A percentile compares a stretch with the other conserved stretches of the same genome.
Conservation (phyloP, 2,113 vertebrate species). For the Petrocephalus zakoni region DNA sequence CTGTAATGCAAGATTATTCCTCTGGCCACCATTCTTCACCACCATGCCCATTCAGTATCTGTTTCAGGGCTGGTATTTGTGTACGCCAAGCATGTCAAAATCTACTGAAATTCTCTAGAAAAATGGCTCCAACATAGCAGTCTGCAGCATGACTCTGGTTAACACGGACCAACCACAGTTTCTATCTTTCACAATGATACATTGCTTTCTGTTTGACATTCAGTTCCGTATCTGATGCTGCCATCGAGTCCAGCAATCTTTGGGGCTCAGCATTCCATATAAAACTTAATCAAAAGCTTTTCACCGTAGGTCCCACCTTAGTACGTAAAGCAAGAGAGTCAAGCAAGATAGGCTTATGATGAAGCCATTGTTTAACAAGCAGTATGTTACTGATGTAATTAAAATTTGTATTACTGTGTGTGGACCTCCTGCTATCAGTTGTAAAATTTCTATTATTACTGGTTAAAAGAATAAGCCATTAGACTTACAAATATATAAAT, state of each 20-base stretch:
- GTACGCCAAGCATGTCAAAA: neutral
- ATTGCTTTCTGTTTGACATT: neutral
- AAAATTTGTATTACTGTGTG: neutral
- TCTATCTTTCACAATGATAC: neutral
- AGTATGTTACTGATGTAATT: neutral
- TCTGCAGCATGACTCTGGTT: neutral
- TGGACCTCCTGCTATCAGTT: neutral
- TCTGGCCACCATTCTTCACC: neutral
- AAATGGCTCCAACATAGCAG: neutral
- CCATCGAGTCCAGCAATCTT: neutral
- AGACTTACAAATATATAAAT: neutral
- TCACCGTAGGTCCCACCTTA: neutral
- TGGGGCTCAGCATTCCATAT: neutral
- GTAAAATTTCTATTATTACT: neutral
- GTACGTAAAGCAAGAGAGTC: neutral
- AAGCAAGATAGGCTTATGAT: neutral
- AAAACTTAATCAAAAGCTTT: neutral
- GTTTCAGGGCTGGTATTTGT: neutral
- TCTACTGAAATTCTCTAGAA: neutral
- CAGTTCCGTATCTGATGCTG: neutral
- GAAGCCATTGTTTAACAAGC: neutral
- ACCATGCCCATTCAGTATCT: neutral
- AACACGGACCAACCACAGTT: neutral
- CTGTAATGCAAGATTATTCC: neutral
- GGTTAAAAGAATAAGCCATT: neutral